Conservation (phyloP, 2,888 invertebrate species). For the Brachycybe producta region DNA sequence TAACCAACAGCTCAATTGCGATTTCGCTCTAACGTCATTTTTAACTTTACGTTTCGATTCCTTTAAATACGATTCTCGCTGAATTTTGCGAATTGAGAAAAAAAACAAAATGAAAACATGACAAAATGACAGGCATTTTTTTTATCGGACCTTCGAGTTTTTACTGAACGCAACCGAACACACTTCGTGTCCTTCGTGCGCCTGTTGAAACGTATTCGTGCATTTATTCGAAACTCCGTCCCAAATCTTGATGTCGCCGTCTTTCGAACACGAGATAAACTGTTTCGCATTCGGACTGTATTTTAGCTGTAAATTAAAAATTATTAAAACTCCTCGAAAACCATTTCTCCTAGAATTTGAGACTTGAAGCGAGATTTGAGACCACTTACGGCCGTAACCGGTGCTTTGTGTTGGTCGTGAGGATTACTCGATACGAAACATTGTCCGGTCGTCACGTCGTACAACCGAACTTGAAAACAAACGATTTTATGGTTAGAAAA, state of each 20-base stretch:
- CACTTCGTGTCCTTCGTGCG: constrained; percentile 88
- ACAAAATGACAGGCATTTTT: neutral
- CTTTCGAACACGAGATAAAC: constrained; percentile 76
- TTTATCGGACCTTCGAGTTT: constrained; percentile 72
- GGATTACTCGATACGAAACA: constrained; percentile 90
- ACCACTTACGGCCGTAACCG: constrained; percentile 37
- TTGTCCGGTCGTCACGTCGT: constrained; percentile 88
- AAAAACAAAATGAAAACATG: too few species aligned
- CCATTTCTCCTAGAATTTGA: neutral
- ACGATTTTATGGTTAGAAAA: constrained; percentile 6
- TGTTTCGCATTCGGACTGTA: constrained; percentile 57
- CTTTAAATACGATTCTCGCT: too few species aligned
- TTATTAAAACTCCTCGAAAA: constrained; percentile 22
- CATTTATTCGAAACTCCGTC: constrained; percentile 78
- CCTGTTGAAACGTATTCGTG: constrained; percentile 81
- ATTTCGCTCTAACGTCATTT: too few species aligned
- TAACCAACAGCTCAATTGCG: too few species aligned
- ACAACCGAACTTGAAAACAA: constrained; percentile 68
- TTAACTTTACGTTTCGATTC: too few species aligned
- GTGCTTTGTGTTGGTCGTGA: constrained; percentile 39
- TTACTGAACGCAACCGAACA: constrained; percentile 86
- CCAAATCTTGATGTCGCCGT: constrained; percentile 92
- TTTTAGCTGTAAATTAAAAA: too few species aligned
- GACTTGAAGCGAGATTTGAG: constrained; percentile 8
- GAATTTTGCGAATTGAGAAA: too few species aligned